phyloP scores from a whole-genome alignment of 1,140 invertebrate species.

The Phocides pigmalion region DNA sequence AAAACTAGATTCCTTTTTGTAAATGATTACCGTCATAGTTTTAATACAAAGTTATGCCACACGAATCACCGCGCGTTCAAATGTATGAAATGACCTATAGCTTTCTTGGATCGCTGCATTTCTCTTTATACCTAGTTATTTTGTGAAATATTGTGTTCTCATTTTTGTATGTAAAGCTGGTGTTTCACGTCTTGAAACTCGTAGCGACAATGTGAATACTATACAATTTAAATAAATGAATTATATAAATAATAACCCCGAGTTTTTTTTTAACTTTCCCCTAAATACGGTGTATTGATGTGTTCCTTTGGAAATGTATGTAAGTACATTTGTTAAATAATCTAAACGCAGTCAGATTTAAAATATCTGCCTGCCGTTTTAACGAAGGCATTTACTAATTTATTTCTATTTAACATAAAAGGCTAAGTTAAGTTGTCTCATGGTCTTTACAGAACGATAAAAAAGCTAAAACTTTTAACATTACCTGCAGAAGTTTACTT shows the following conservation, averaged over 20 bases:
- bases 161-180: conserved; percentile 79
- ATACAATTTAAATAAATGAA: conserved; percentile 84
- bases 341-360: too few relatives aligned
- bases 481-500: too few relatives aligned
- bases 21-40: not conserved
- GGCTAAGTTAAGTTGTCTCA: too few relatives aligned
- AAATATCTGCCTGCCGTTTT: too few relatives aligned
- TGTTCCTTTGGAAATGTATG: not conserved
- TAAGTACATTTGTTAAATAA: not conserved
- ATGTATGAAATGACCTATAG: conserved; percentile 42
- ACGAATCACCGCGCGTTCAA: not conserved
- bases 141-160: conserved; percentile 80
- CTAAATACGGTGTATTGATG: too few relatives aligned
- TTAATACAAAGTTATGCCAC: not conserved
- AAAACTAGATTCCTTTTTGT: too few relatives aligned
- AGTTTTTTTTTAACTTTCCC: conserved; percentile 2
- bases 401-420: too few relatives aligned
- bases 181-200: conserved; percentile 76
- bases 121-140: conserved; percentile 75
- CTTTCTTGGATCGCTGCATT: conserved; percentile 79
- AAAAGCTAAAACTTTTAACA: too few relatives aligned
- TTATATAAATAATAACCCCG: conserved; percentile 73
- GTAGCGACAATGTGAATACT: conserved; percentile 81
- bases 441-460: too few relatives aligned
- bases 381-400: too few relatives aligned